Evolutionary conservation across 1,140 invertebrate genomes (phyloP).

Genomic region (Cotesia glomerata): DNA sequence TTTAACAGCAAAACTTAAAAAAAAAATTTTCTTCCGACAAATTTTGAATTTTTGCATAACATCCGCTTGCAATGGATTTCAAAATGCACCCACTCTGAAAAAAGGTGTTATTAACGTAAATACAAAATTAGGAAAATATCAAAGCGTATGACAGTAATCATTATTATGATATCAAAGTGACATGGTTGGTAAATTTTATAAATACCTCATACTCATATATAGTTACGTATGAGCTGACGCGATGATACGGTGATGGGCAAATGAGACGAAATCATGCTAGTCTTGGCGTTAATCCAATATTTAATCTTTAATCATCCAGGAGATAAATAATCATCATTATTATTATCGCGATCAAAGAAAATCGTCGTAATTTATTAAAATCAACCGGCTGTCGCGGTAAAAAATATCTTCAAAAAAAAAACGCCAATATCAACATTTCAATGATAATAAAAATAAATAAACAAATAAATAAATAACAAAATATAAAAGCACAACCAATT

Average conservation of each 20-base stretch:
- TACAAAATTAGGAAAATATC: neutral
- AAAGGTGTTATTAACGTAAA: too few species aligned
- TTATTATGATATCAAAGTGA: constrained; percentile 22
- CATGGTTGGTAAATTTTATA: constrained; percentile 6
- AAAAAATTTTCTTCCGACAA: too few species aligned
- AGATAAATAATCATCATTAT: constrained; percentile 36
- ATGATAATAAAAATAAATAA: neutral
- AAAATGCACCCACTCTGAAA: too few species aligned
- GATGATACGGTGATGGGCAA: constrained; percentile 21
- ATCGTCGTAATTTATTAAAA: constrained; percentile 5
- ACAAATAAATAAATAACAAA: neutral
- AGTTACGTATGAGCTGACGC: neutral
- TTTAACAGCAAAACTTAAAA: too few species aligned
- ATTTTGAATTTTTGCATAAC: too few species aligned
- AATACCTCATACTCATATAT: neutral
- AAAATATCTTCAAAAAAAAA: neutral
- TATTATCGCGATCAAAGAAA: constrained; percentile 27
- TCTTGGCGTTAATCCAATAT: constrained; percentile 33
- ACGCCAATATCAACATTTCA: neutral
- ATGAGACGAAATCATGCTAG: constrained; percentile 15
- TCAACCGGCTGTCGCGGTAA: neutral
- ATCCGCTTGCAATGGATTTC: too few species aligned
- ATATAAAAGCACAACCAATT: neutral
- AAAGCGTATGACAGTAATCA: neutral
- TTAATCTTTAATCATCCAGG: constrained; percentile 29